A percentile compares a stretch with the other conserved stretches of the same genome.
Evolutionary conservation across 2,113 vertebrate species (phyloP).

Genomic region (Papio anubis): DNA sequence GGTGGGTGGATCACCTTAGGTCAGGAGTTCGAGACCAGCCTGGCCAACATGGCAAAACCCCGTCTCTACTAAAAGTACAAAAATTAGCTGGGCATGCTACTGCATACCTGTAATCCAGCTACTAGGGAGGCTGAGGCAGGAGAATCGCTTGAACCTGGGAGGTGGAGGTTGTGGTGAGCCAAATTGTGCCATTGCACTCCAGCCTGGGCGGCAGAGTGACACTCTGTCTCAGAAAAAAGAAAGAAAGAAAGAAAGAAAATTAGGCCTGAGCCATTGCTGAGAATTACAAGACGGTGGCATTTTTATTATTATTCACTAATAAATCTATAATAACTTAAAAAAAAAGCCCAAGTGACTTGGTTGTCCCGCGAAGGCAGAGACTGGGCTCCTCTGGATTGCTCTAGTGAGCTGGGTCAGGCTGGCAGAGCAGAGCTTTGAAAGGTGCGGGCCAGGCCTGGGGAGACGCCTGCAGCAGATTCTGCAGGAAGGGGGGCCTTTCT

Average conservation of each 20-base stretch:
- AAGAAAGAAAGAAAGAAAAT: conserved; percentile 82
- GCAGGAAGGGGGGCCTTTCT: not conserved
- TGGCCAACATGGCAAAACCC: too few relatives aligned
- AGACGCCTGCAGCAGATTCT: not conserved
- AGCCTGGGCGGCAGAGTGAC: too few relatives aligned
- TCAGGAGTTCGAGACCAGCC: too few relatives aligned
- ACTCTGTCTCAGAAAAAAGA: conserved; percentile 34
- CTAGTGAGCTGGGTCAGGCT: conserved; percentile 11
- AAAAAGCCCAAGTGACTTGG: conserved; percentile 65
- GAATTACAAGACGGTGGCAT: conserved; percentile 66
- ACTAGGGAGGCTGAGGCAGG: too few relatives aligned
- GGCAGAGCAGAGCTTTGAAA: conserved; percentile 67
- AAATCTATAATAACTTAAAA: conserved; percentile 72
- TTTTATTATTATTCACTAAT: conserved; percentile 71
- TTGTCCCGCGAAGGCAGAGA: conserved; percentile 59
- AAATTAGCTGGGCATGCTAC: too few relatives aligned
- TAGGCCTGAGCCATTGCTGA: conserved; percentile 43
- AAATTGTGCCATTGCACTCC: too few relatives aligned
- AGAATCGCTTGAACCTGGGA: too few relatives aligned
- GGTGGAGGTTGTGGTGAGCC: too few relatives aligned
- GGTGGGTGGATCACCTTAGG: too few relatives aligned
- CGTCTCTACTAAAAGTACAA: too few relatives aligned
- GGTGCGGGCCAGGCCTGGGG: conserved; percentile 61
- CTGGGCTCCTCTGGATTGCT: conserved; percentile 52
- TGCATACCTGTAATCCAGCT: too few relatives aligned